Conservation (phyloP, 2,888 invertebrate species). For the Rhodophaea formosa region DNA sequence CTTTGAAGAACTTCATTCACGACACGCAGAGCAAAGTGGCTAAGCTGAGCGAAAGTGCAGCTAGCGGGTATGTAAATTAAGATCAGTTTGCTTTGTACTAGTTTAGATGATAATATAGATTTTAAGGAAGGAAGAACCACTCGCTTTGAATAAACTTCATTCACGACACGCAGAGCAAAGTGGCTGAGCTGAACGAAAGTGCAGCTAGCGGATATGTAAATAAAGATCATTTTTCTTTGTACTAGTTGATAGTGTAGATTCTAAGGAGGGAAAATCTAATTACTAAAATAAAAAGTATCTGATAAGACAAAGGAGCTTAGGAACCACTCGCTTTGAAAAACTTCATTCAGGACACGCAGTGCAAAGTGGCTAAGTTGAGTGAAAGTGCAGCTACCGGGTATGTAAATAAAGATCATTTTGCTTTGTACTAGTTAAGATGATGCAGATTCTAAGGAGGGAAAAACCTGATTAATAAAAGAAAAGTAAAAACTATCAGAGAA, state of each 20-base stretch:
- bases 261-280: slow-evolving; percentile 93
- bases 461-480: no score
- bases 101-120: slow-evolving; percentile 89
- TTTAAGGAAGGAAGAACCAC: slow-evolving; percentile 92
- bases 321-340: slow-evolving; percentile 90
- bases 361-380: slow-evolving; percentile 68
- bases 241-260: slow-evolving; percentile 83
- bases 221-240: no score
- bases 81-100: slow-evolving; percentile 81
- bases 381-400: slow-evolving; percentile 56
- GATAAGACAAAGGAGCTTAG: no score
- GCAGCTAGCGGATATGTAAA: slow-evolving; percentile 52
- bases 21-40: slow-evolving; percentile 83
- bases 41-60: slow-evolving; percentile 42
- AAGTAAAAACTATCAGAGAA: no score
- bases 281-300: no score
- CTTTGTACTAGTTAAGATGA: no score
- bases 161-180: slow-evolving; percentile 83
- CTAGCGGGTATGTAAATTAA: slow-evolving; percentile 25
- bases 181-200: slow-evolving; percentile 52
- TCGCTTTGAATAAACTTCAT: slow-evolving; percentile 88
- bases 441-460: no score
- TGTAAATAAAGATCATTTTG: slow-evolving; percentile 19
- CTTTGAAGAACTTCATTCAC: slow-evolving; percentile 88
- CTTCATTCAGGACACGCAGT: slow-evolving; percentile 85